phyloP scores from a whole-genome alignment of 2,888 invertebrate genomes.

The Sinelater perroti region DNA sequence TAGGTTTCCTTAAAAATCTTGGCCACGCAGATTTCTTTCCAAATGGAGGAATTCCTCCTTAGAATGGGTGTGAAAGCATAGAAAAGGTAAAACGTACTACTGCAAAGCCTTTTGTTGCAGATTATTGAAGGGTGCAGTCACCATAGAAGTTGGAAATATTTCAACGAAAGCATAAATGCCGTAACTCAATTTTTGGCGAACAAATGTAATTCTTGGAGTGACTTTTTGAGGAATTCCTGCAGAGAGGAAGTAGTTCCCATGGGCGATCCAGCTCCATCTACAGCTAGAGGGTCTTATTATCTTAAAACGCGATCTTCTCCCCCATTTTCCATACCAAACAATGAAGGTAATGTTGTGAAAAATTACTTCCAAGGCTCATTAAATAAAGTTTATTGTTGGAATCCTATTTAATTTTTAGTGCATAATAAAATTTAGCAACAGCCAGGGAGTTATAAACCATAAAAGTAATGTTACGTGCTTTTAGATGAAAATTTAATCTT shows the following conservation, averaged over 20 bases:
- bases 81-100: constrained; percentile 13
- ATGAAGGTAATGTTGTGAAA: no score
- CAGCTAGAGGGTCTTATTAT: constrained; percentile 13
- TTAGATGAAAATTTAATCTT: no score
- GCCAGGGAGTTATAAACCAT: no score
- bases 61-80: constrained; percentile 18
- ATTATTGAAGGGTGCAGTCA: constrained; percentile 41
- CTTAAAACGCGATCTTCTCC: constrained; percentile 5
- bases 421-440: no score
- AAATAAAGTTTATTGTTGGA: no score
- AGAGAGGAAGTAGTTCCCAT: neutral
- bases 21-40: constrained; percentile 72
- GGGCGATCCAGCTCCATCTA: constrained; percentile 10
- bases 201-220: constrained; percentile 34
- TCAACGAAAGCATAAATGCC: constrained; percentile 36
- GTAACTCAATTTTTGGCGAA: constrained; percentile 20
- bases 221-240: constrained; percentile 4
- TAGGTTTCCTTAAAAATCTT: constrained; percentile 66
- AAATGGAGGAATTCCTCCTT: constrained; percentile 64
- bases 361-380: no score
- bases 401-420: no score
- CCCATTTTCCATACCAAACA: no score
- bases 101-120: constrained; percentile 35
- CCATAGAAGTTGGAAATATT: constrained; percentile 38
- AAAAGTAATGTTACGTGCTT: no score